A percentile compares a stretch with the other conserved stretches of the same genome.
Evolutionary conservation across 1,140 invertebrate genomes (phyloP).

Genomic region (Ceratina japonica): DNA sequence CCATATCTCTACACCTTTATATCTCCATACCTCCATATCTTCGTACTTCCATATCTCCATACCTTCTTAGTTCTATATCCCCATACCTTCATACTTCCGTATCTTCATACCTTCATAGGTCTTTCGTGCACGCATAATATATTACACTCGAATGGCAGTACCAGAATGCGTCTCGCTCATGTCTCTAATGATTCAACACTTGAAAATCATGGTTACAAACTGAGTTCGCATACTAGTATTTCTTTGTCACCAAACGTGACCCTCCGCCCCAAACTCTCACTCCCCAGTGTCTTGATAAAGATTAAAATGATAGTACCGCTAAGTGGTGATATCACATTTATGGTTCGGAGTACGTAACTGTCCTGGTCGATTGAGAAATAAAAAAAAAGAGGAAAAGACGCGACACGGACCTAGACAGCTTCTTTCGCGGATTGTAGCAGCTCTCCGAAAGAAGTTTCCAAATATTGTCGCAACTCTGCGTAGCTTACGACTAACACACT

Average conservation of each 20-base stretch:
- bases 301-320: slow-evolving; percentile 73
- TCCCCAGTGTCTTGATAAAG: slow-evolving; percentile 53
- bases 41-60: too few relatives aligned
- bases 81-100: slow-evolving; percentile 37
- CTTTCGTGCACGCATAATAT: slow-evolving; percentile 54
- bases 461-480: slow-evolving; percentile 95
- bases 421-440: slow-evolving; percentile 83
- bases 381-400: not conserved
- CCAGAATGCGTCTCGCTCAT: slow-evolving; percentile 50
- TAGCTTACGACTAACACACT: slow-evolving; percentile 97
- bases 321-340: slow-evolving; percentile 79
- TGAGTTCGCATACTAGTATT: slow-evolving; percentile 45
- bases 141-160: slow-evolving; percentile 65
- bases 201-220: slow-evolving; percentile 58
- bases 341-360: slow-evolving; percentile 67
- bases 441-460: slow-evolving; percentile 95
- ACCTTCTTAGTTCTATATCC: too few relatives aligned
- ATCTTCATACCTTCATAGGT: not conserved
- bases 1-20: too few relatives aligned
- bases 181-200: slow-evolving; percentile 44
- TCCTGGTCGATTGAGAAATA: slow-evolving; percentile 21
- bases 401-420: slow-evolving; percentile 61
- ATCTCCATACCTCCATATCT: too few relatives aligned
- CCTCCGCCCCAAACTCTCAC: slow-evolving; percentile 50
- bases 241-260: slow-evolving; percentile 50